Base-by-base conservation (phyloP, 2,113 vertebrate species). In the Trachemys scripta region DNA sequence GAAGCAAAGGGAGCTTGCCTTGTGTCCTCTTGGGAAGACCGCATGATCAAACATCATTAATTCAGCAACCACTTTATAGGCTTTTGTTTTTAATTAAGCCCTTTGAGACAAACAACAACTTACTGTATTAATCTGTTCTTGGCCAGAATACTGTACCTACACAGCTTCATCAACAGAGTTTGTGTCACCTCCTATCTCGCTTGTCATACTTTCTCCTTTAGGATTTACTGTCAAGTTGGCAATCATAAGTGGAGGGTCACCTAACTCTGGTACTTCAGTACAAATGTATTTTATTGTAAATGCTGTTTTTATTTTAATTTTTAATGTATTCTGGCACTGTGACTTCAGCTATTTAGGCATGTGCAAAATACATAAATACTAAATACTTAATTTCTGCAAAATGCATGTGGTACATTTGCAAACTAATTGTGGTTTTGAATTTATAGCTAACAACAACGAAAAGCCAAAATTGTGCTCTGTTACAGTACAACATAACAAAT, bases 71-170 rank as follows among this genome's bases (percentile, higher is more conserved):
- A 49, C 82, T 97, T 96, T 84, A 62, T 94, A 90, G 92, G 92
- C 88, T 94, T 96, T 96, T 96, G 90, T 94, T 97, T 97, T 96
- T 97, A 98, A 97, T 94, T 97, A 97, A 97, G 89, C 88, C 95
- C 96, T 91, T n/a, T 94, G 97, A 97, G 95, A 96, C 90, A 19
- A 83, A 35, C 3, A 94, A 51, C 42, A 78, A 69, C 62, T n/a
- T 84, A 2, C 57, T 90, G 90, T 88, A 92, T 88, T 84, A 80
- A 78, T 92, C 13, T 85, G 22, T 17, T 84, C 89, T 93, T 86
- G 47, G 84, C 84, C 65, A 93, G 29, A 86, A 2, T 69, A 83
- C 54, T 42, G 51, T 90, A 80, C 86, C 94, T 85, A 53, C 54
- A 45, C 17, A 93, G 45, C 42, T 84, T 1, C 0, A 50, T 50